Conservation (phyloP, 2,888 invertebrate species). For the Hirtodrosophila alboralis region DNA sequence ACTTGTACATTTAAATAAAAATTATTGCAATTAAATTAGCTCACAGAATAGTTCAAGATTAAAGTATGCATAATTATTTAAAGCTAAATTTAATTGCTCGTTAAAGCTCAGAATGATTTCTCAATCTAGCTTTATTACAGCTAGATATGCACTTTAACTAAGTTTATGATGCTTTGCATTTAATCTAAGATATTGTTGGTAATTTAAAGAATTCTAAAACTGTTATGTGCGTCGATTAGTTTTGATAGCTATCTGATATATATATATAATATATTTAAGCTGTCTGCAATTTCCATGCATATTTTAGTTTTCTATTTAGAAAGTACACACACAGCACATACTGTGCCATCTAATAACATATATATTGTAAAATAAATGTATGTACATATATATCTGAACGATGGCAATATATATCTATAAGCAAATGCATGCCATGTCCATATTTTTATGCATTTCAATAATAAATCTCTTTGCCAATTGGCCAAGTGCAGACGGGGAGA, state of each 20-base stretch:
- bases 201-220: slow-evolving; percentile 1
- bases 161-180: neutral
- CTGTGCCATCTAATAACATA: slow-evolving; percentile 14
- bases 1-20: too few relatives aligned
- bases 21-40: too few relatives aligned
- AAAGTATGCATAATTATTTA: too few relatives aligned
- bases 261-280: slow-evolving; percentile 26
- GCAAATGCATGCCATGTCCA: slow-evolving; percentile 50
- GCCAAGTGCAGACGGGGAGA: slow-evolving; percentile 53
- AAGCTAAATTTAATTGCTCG: too few relatives aligned
- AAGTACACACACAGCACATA: slow-evolving; percentile 29
- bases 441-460: slow-evolving; percentile 79
- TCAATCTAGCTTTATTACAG: too few relatives aligned
- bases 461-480: slow-evolving; percentile 77
- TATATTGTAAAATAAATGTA: slow-evolving; percentile 7
- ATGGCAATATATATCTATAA: slow-evolving; percentile 22
- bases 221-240: neutral
- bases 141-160: too few relatives aligned
- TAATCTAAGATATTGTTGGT: slow-evolving; percentile 1
- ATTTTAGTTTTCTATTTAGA: slow-evolving; percentile 23
- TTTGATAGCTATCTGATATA: slow-evolving; percentile 1
- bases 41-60: too few relatives aligned
- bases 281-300: slow-evolving; percentile 30
- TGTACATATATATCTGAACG: neutral
- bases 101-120: too few relatives aligned